Base-by-base conservation (phyloP, 1,140 invertebrate genomes). In the Onthophagus taurus region DNA sequence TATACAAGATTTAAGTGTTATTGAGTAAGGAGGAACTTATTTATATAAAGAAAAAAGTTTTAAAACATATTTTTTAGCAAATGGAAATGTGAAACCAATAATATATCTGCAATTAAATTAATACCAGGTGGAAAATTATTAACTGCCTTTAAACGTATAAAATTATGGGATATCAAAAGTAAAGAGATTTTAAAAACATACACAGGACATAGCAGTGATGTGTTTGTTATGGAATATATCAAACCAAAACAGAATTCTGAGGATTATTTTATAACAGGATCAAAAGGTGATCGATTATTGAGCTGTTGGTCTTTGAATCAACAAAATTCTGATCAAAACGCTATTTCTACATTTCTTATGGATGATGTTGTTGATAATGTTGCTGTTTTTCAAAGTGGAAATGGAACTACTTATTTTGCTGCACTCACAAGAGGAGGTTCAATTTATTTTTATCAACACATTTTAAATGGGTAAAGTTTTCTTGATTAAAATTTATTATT, bases 381-480 rank as follows among this genome's bases (percentile, higher is more conserved):
- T 54, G 71, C 48, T 55, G 59, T 64, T 42, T 69, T 51, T 36
- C 51, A 67, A 38, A 50, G 57, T n/a, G 62, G 65, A 3, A 67
- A 70, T 30, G 67, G 69, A 2, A 60, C 65, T 20, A 51, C 81
- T 3, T 64, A 70, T 42, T 53, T 86, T 23, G 71, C 71, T 5
- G 80, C 78, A 9, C 72, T 80, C 1, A 85, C 83, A 1, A 74
- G 76, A 49, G 81, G 74, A 60, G 87, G 87, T 11, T 75, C 81
- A 29, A 74, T 84, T 31, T 77, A 89, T 60, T 66, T 88, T 23
- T 91, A 85, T 64, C 72, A 80, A 49, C 78, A 83, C 49, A 76
- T 75, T 48, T 65, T 82, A 29, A 87, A 87, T 68, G 81, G 82
- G 71, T 81, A 64, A 66, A 58, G 59, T 7, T 14, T 45, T 31